Evolutionary conservation across 1,140 invertebrate species (phyloP).

Genomic region (Holcopasites calliopsidis): DNA sequence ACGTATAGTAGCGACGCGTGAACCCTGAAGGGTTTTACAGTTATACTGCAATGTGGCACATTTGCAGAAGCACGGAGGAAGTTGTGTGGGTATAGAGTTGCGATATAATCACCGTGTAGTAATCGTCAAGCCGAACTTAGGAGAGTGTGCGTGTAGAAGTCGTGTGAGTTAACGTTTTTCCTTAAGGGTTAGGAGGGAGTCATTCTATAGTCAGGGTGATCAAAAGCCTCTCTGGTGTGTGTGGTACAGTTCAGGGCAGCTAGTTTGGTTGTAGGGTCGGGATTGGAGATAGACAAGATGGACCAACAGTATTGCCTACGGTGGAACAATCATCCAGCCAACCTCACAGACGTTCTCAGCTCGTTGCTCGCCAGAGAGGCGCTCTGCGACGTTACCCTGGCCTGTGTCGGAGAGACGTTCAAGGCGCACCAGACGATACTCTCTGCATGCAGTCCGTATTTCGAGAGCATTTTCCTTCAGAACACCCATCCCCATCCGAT

Average conservation of each 20-base stretch:
- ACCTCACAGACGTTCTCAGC: slow-evolving; percentile 92
- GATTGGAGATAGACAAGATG: slow-evolving; percentile 83
- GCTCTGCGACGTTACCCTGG: slow-evolving; percentile 95
- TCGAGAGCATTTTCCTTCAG: slow-evolving; percentile 95
- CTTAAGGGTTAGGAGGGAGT: slow-evolving; percentile 67
- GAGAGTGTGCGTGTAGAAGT: slow-evolving; percentile 56
- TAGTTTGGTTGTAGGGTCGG: slow-evolving; percentile 77
- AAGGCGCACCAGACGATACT: slow-evolving; percentile 96
- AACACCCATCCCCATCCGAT: slow-evolving; percentile 95
- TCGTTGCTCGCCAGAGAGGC: slow-evolving; percentile 91
- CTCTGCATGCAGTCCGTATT: slow-evolving; percentile 96
- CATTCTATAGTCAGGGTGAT: slow-evolving; percentile 61
- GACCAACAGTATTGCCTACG: slow-evolving; percentile 96
- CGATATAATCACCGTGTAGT: slow-evolving; percentile 59
- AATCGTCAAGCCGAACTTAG: slow-evolving; percentile 60
- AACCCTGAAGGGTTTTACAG: slow-evolving; percentile 81
- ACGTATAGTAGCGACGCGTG: slow-evolving; percentile 76
- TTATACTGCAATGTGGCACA: slow-evolving; percentile 81
- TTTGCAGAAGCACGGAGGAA: slow-evolving; percentile 78
- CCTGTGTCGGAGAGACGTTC: slow-evolving; percentile 94
- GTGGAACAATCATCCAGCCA: slow-evolving; percentile 96
- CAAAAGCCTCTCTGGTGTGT: slow-evolving; percentile 52
- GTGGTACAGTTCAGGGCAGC: slow-evolving; percentile 65
- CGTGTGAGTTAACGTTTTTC: slow-evolving; percentile 66
- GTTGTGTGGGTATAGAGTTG: slow-evolving; percentile 72